Conservation (phyloP, 2,113 vertebrate species). For the Zosterops lateralis region DNA sequence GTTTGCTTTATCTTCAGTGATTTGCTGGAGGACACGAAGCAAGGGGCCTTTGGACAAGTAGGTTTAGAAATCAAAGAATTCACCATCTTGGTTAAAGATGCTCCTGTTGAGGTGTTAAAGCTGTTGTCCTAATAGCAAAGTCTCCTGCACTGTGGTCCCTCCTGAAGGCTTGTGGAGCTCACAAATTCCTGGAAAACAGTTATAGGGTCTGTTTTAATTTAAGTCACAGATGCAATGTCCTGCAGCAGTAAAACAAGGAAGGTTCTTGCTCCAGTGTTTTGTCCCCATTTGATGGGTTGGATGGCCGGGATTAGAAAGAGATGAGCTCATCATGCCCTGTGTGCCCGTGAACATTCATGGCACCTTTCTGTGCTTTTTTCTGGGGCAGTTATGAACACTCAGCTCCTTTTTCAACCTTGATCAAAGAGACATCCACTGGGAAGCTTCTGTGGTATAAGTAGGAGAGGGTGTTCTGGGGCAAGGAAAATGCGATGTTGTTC, state of each 20-base stretch:
- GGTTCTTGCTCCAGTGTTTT: not conserved
- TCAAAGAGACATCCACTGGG: not conserved
- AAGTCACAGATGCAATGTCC: not conserved
- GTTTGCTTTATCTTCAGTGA: not conserved
- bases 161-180: not conserved
- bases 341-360: not conserved
- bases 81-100: not conserved
- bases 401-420: not conserved
- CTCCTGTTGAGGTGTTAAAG: not conserved
- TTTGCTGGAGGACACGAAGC: not conserved
- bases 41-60: not conserved
- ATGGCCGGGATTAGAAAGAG: not conserved
- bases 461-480: not conserved
- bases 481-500: not conserved
- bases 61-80: not conserved
- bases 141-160: not conserved
- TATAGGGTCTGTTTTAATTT: not conserved
- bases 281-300: not conserved
- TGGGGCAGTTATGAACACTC: not conserved
- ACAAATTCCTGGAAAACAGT: not conserved
- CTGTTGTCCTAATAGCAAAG: not conserved
- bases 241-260: not conserved
- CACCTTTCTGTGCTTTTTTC: not conserved
- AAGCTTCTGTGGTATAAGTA: not conserved
- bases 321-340: not conserved